These are phyloP conservation scores for Clusia tigrina DNA, from an alignment of 2,888 invertebrate genomes.

Conservation along the genomic window DNA sequence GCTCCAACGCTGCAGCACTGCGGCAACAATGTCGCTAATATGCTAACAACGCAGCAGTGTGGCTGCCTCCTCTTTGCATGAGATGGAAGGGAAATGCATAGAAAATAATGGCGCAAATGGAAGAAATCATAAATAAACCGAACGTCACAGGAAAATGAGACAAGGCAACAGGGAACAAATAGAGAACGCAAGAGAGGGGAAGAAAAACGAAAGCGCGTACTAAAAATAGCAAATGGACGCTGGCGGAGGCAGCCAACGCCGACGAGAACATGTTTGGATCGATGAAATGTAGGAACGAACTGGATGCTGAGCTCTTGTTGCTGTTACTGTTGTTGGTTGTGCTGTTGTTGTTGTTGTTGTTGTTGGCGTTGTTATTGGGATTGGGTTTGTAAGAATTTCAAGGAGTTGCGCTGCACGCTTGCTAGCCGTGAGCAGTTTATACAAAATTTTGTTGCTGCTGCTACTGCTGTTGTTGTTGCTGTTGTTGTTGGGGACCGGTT, in stretches of 20 bases:
- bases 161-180: slow-evolving; percentile 10
- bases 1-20: not conserved
- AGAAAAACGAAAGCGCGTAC: slow-evolving; percentile 12
- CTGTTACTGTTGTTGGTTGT: not conserved
- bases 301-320: not conserved
- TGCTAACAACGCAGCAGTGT: slow-evolving; percentile 16
- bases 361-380: not conserved
- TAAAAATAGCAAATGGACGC: slow-evolving; percentile 1
- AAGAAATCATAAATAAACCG: no score
- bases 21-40: slow-evolving; percentile 17
- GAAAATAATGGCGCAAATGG: not conserved
- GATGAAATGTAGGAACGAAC: not conserved
- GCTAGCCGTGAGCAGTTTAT: not conserved
- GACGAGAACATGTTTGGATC: not conserved
- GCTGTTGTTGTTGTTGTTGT: not conserved
- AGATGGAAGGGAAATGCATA: not conserved
- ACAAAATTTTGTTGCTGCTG: not conserved
- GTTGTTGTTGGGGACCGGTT: not conserved
- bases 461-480: not conserved
- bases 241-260: not conserved
- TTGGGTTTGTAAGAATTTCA: not conserved
- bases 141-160: not conserved
- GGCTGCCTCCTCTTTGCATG: not conserved
- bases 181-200: not conserved
- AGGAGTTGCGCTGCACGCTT: not conserved